Conservation (phyloP, 2,113 vertebrate species). For the Phycodurus eques region DNA sequence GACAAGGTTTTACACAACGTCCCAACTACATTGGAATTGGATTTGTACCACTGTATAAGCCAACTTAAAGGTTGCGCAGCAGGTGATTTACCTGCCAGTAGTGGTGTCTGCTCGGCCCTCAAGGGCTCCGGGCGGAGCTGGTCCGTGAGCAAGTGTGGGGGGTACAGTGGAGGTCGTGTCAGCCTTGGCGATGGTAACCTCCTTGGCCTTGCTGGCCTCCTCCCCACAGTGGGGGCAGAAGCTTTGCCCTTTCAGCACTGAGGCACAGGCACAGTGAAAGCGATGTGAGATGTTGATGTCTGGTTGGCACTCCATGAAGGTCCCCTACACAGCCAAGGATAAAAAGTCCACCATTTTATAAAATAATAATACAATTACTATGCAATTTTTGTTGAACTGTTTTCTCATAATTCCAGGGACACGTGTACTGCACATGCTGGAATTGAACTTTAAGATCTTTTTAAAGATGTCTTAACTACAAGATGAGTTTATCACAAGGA, state of each 20-base stretch:
- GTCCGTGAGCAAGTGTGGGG: constrained; percentile 39
- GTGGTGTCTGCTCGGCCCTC: constrained; percentile 95
- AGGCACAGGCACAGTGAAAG: constrained; percentile 90
- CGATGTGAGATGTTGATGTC: constrained; percentile 93
- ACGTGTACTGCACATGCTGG: too few relatives aligned
- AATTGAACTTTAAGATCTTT: too few relatives aligned
- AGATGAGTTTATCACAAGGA: too few relatives aligned
- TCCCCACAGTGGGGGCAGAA: constrained; percentile 98
- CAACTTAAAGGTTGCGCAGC: not conserved
- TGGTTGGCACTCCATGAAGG: constrained; percentile 98
- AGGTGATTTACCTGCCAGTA: constrained; percentile 79
- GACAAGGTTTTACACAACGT: too few relatives aligned
- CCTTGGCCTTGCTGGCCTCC: constrained; percentile 89
- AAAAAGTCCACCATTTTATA: not conserved
- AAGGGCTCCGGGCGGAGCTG: constrained; percentile 67
- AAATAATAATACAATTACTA: not conserved
- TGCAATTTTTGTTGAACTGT: not conserved
- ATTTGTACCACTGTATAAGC: not conserved
- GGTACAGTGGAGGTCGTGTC: constrained; percentile 91
- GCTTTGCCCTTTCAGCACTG: constrained; percentile 85
- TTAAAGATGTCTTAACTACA: too few relatives aligned
- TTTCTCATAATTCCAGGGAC: too few relatives aligned
- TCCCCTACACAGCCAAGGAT: constrained; percentile 74
- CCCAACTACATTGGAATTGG: too few relatives aligned
- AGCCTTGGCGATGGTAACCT: constrained; percentile 96